These are phyloP conservation scores for Tokudaia tokunoshimensis DNA, from an alignment of 2,797 vertebrate genomes.

Conservation along the genomic window DNA sequence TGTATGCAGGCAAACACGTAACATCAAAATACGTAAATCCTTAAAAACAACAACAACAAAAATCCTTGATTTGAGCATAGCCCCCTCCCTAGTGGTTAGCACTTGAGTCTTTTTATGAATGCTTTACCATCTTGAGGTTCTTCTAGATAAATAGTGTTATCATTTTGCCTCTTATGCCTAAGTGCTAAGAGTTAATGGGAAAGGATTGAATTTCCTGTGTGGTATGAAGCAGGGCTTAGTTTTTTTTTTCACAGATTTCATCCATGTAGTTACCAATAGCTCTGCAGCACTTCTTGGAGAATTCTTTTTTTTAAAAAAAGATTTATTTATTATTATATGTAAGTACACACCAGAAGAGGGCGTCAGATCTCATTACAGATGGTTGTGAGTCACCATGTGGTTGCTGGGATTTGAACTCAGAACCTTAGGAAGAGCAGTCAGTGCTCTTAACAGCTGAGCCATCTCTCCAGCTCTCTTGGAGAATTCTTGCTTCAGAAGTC, in stretches of 20 bases:
- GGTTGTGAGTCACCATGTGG: too few relatives aligned
- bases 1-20: background rate
- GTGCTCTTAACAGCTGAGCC: too few relatives aligned
- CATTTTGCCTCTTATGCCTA: background rate
- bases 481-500: background rate
- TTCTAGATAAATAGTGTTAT: background rate
- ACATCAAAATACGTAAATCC: background rate
- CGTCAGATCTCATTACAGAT: too few relatives aligned
- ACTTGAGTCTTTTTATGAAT: background rate
- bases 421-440: too few relatives aligned
- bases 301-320: too few relatives aligned
- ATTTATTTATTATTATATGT: too few relatives aligned
- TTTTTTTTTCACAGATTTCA: background rate
- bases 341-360: too few relatives aligned
- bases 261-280: background rate
- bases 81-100: background rate
- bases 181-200: background rate
- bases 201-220: background rate
- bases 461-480: too few relatives aligned
- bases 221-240: background rate
- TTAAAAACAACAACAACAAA: background rate
- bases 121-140: background rate
- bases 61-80: slow-evolving; percentile 11
- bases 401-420: too few relatives aligned
- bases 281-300: too few relatives aligned